Percentiles rank a stretch among this genome's conserved stretches.
Conservation (phyloP, 2,888 invertebrate species). For the Eristalis pertinax region DNA sequence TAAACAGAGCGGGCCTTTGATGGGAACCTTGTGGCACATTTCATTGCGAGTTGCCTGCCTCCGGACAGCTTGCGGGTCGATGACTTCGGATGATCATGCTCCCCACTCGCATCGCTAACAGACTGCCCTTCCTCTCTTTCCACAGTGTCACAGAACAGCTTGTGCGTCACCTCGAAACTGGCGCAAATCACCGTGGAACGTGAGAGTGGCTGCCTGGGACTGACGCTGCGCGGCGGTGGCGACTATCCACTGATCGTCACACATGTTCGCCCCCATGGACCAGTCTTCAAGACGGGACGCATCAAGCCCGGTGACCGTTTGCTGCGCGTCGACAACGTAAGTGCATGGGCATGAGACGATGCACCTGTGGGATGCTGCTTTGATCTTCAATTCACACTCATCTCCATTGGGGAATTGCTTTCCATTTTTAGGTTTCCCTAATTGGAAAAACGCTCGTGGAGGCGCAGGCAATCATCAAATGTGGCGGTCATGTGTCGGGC, state of each 20-base stretch:
- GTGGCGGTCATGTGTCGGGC: constrained; percentile 84
- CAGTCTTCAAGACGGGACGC: constrained; percentile 94
- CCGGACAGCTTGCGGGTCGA: constrained; percentile 17
- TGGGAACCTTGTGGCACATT: constrained; percentile 48
- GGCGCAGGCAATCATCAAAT: constrained; percentile 89
- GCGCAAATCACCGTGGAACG: constrained; percentile 91
- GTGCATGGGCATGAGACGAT: constrained; percentile 74
- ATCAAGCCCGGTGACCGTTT: constrained; percentile 95
- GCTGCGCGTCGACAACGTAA: constrained; percentile 91
- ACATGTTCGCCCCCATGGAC: constrained; percentile 92
- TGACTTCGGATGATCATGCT: constrained; percentile 17
- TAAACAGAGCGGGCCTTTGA: constrained; percentile 24
- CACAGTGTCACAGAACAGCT: constrained; percentile 86
- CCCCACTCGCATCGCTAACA: constrained; percentile 16
- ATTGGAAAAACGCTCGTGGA: constrained; percentile 91
- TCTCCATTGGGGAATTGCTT: constrained; percentile 9
- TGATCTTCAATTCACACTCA: constrained; percentile 11
- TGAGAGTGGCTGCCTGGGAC: constrained; percentile 91
- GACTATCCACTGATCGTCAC: constrained; percentile 93
- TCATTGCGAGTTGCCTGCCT: constrained; percentile 47
- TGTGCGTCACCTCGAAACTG: constrained; percentile 89
- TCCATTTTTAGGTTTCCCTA: constrained; percentile 84
- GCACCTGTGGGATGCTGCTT: constrained; percentile 43
- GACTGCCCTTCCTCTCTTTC: constrained; percentile 6
- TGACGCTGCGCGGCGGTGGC: constrained; percentile 92